phyloP scores from a whole-genome alignment of 2,888 invertebrate genomes.

The Syrista parreyssii region DNA sequence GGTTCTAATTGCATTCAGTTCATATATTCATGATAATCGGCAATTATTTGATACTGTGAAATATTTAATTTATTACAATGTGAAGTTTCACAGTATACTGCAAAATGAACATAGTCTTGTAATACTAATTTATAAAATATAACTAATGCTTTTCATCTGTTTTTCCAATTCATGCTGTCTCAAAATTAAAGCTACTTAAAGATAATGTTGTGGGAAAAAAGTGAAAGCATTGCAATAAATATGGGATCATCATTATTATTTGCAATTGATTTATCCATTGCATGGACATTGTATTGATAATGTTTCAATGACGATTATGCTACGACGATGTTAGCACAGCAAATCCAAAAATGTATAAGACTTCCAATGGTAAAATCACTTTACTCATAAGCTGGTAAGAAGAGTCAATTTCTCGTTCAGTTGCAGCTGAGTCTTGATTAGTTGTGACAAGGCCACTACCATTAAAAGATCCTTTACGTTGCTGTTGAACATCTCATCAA shows the following conservation, averaged over 20 bases:
- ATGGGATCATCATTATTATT: background rate
- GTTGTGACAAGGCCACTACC: conserved; percentile 95
- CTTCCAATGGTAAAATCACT: background rate
- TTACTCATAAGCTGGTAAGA: conserved; percentile 75
- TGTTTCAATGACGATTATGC: background rate
- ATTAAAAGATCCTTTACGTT: conserved; percentile 97
- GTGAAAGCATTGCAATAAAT: background rate
- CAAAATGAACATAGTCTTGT: background rate
- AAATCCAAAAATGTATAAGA: background rate
- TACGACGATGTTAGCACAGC: background rate
- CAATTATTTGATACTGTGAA: background rate
- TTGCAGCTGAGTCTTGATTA: conserved; percentile 96
- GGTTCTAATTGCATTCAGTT: conserved; percentile 14
- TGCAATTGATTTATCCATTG: background rate
- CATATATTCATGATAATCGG: conserved; percentile 10
- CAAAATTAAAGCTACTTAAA: background rate
- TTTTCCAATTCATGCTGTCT: background rate
- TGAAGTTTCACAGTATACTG: background rate
- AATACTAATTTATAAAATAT: background rate
- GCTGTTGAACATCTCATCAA: conserved; percentile 95
- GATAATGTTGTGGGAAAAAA: background rate
- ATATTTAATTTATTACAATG: background rate
- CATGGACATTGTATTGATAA: background rate
- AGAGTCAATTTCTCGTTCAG: conserved; percentile 95
- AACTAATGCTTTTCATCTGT: background rate